Evolutionary conservation across 2,888 invertebrate species (phyloP).

Genomic region (Chouioia cunea): DNA sequence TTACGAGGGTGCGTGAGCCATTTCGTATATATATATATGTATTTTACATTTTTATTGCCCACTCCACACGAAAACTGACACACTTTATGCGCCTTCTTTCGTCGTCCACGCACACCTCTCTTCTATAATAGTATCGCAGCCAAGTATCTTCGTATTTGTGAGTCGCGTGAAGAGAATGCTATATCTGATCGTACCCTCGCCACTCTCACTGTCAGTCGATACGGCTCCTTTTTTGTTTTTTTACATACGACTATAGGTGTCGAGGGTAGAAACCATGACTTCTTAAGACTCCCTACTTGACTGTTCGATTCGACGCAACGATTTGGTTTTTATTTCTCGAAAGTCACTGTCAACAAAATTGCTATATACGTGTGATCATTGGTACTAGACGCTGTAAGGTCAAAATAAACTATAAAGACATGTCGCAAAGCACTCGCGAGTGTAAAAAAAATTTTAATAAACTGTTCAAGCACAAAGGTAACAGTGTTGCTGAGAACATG

Average conservation of each 20-base stretch:
- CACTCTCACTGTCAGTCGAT: not conserved
- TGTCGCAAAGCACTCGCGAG: not conserved
- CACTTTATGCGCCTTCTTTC: slow-evolving; percentile 22
- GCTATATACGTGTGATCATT: not conserved
- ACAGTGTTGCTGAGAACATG: too few relatives aligned
- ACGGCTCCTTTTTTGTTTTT: not conserved
- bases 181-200: not conserved
- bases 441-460: not conserved
- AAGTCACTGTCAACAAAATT: too few relatives aligned
- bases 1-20: slow-evolving; percentile 51
- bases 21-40: slow-evolving; percentile 46
- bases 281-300: not conserved
- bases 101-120: slow-evolving; percentile 2
- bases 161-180: slow-evolving; percentile 33
- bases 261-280: not conserved
- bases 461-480: too few relatives aligned
- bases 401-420: not conserved
- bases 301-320: slow-evolving; percentile 15
- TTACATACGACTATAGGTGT: too few relatives aligned
- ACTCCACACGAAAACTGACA: slow-evolving; percentile 12
- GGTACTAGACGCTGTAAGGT: not conserved
- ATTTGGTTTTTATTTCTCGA: slow-evolving; percentile 13
- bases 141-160: slow-evolving; percentile 41
- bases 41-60: slow-evolving; percentile 64
- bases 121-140: slow-evolving; percentile 28